Evolutionary conservation across 2,888 invertebrate genomes (phyloP).

Genomic region (Cyclophora punctaria): DNA sequence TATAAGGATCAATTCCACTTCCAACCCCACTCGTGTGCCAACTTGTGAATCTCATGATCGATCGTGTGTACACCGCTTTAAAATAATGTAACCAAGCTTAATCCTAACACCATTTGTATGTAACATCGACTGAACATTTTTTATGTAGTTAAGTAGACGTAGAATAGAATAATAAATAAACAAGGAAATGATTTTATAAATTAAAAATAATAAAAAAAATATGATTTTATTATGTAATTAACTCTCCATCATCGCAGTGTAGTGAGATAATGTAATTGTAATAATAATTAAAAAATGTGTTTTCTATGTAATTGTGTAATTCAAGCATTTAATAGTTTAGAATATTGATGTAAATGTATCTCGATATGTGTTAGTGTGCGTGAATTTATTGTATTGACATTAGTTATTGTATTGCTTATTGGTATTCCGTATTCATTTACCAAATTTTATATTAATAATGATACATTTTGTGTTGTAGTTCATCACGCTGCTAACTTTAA

Average conservation of each 20-base stretch:
- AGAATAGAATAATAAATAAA: slow-evolving; percentile 13
- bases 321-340: slow-evolving; percentile 65
- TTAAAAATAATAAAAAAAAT: slow-evolving; percentile 24
- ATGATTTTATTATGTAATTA: slow-evolving; percentile 25
- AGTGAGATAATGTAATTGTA: slow-evolving; percentile 49
- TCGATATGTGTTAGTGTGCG: slow-evolving; percentile 59
- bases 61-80: slow-evolving; percentile 30
- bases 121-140: slow-evolving; percentile 73
- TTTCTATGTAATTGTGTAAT: slow-evolving; percentile 51
- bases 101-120: slow-evolving; percentile 65
- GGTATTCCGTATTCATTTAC: slow-evolving; percentile 29
- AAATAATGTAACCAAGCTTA: slow-evolving; percentile 38
- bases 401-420: slow-evolving; percentile 32
- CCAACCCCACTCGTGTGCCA: no score
- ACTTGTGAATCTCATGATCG: slow-evolving; percentile 26
- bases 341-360: slow-evolving; percentile 42
- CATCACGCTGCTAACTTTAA: slow-evolving; percentile 50
- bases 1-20: no score
- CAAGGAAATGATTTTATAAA: slow-evolving; percentile 21
- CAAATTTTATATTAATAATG: slow-evolving; percentile 29
- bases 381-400: slow-evolving; percentile 25
- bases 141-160: slow-evolving; percentile 62
- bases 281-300: slow-evolving; percentile 25
- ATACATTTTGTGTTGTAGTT: slow-evolving; percentile 29
- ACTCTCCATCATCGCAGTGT: slow-evolving; percentile 41